phyloP scores from a whole-genome alignment of 2,797 vertebrate species.

The Vespertilio murinus region DNA sequence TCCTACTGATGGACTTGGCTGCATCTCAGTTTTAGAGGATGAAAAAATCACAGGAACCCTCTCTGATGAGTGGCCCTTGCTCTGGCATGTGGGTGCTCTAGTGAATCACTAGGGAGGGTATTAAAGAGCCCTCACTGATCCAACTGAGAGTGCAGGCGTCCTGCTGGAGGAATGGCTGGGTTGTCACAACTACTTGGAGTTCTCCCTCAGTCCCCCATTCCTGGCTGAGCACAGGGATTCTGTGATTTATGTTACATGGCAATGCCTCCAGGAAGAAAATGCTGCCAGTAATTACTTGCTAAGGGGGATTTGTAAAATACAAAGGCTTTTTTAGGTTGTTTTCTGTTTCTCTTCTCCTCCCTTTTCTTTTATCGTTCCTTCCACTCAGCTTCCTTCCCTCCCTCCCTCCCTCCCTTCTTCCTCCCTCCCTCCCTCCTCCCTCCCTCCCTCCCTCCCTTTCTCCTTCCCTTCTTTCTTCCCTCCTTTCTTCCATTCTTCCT shows the following conservation, averaged over 20 bases:
- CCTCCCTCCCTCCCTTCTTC: not conserved
- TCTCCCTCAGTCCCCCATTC: conserved; percentile 50
- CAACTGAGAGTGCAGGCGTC: not conserved
- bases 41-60: conserved; percentile 16
- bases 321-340: conserved; percentile 37
- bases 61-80: conserved; percentile 14
- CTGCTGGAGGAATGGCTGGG: not conserved
- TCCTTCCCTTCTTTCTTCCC: too few species aligned
- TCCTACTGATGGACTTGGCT: not conserved
- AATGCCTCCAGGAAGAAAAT: conserved; percentile 66
- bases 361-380: not conserved
- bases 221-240: conserved; percentile 62
- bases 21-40: not conserved
- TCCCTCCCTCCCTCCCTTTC: too few species aligned
- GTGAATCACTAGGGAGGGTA: not conserved
- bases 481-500: too few species aligned
- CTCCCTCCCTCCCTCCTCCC: too few species aligned
- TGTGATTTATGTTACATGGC: conserved; percentile 50
- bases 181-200: not conserved
- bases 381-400: too few species aligned
- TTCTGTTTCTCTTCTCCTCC: not conserved
- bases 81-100: not conserved
- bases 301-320: conserved; percentile 42
- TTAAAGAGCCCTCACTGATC: not conserved
- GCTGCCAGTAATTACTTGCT: conserved; percentile 63